A percentile compares a stretch with the other conserved stretches of the same genome.
Evolutionary conservation across 1,140 invertebrate species (phyloP).

Genomic region (Frieseomelitta varia): DNA sequence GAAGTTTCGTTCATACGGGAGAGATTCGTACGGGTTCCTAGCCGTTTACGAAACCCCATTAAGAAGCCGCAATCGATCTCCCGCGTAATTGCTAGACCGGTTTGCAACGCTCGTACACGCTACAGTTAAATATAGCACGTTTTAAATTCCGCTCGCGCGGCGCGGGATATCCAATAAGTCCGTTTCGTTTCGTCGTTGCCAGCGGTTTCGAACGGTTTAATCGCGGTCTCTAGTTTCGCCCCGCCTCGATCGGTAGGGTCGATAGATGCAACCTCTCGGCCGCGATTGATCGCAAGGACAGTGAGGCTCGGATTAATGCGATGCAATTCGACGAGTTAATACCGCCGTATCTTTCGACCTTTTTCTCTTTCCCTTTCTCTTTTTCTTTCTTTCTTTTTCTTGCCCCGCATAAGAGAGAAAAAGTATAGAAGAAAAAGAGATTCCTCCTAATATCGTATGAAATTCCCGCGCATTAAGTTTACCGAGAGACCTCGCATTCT

Average conservation of each 20-base stretch:
- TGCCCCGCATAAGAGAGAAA: neutral
- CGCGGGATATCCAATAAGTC: slow-evolving; percentile 38
- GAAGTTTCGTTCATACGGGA: slow-evolving; percentile 46
- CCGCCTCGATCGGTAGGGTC: neutral
- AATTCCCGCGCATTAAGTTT: slow-evolving; percentile 49
- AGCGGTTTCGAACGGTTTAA: neutral
- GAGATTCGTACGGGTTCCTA: slow-evolving; percentile 20
- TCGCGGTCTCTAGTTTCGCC: neutral
- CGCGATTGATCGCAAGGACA: neutral
- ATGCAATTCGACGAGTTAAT: slow-evolving; percentile 58
- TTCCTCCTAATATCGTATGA: slow-evolving; percentile 64
- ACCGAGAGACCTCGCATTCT: slow-evolving; percentile 58
- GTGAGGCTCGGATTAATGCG: slow-evolving; percentile 53
- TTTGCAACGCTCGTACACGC: slow-evolving; percentile 46
- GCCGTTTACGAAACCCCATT: slow-evolving; percentile 50
- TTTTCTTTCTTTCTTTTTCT: too few relatives aligned
- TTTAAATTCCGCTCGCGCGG: slow-evolving; percentile 17
- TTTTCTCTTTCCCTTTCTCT: neutral
- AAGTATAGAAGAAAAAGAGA: slow-evolving; percentile 41
- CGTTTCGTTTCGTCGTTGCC: slow-evolving; percentile 27
- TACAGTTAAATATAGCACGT: slow-evolving; percentile 50
- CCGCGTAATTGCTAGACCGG: slow-evolving; percentile 62
- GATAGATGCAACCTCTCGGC: neutral
- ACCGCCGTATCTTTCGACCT: slow-evolving; percentile 28
- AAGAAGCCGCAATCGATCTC: slow-evolving; percentile 62